Evolutionary conservation across 2,888 invertebrate genomes (phyloP), one percentile per base, ranked within the genome.

Genomic region (Drosophila mercatorum): DNA sequence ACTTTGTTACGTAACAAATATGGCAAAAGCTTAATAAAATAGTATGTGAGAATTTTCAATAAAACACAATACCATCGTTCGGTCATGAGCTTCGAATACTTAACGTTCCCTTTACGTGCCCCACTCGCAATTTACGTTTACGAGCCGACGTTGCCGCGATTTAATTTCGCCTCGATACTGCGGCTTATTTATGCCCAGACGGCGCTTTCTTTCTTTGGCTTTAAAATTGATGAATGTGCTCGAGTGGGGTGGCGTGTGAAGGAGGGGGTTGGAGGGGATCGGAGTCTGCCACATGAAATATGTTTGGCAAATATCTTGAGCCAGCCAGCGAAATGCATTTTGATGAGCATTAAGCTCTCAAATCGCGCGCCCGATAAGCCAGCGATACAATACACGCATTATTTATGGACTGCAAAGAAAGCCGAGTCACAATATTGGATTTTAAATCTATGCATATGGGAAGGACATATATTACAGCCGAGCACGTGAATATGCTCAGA

Each of bases 161-260:
- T 80, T 65, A 81, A 81, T 68, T 52, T 63, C 26, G 53, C 34
- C 22, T 52, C 44, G 43, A 57, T 57, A 34, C 22, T 44, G 34
- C 22, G 36, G 22, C 51, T 38, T 63, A 51, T 61, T 46, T 57
- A 34, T 55, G 43, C 31, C 31, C 51, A 12, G 46, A 6, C 41
- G 41, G 52, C 17, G 71, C 62, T 52, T 53, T 17, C 56, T 51
- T 75, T 61, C 14, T n/a, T 36, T 64, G 81, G 77, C 86, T 80
- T 86, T 78, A 72, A 78, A 86, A 88, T 88, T 83, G 83, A 83
- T 86, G 75, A 83, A 88, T 88, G 87, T 72, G 28, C 55, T 58
- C 22, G 28, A 41, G 40, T 11, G 28, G 56, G 38, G 22, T 22
- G 22, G 22, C 22, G 22, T 40, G 55, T 14, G 57, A 26, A 8